Evolutionary conservation across 2,888 invertebrate genomes (phyloP).

Genomic region (Chalcis sispes): DNA sequence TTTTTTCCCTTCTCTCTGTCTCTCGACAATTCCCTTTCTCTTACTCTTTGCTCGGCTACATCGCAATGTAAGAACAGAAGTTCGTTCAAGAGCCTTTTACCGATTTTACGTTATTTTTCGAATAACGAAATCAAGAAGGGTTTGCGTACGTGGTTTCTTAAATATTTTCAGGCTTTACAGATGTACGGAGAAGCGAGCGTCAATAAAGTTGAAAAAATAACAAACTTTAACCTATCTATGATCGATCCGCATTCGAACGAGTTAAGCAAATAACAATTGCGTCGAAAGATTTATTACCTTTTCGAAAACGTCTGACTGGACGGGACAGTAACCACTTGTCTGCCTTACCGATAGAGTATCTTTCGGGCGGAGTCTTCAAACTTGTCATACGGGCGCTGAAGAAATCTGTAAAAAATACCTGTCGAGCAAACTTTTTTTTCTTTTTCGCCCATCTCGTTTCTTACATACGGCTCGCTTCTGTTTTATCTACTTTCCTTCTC

Average conservation of each 20-base stretch:
- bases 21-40: background rate
- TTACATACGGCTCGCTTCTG: background rate
- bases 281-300: background rate
- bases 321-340: constrained; percentile 50
- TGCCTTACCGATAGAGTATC: constrained; percentile 53
- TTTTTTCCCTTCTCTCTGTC: constrained; percentile 1
- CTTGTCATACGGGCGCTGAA: constrained; percentile 8
- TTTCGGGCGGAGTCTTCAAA: background rate
- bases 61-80: background rate
- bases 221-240: constrained; percentile 18
- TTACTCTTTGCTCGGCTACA: background rate
- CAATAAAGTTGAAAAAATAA: background rate
- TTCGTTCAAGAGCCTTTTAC: background rate
- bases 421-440: constrained; percentile 33
- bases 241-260: background rate
- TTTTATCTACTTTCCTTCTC: constrained; percentile 11
- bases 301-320: constrained; percentile 46
- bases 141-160: background rate
- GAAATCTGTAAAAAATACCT: constrained; percentile 46
- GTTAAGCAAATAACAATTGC: background rate
- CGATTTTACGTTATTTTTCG: constrained; percentile 21
- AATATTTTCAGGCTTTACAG: background rate
- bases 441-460: constrained; percentile 20
- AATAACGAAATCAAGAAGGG: background rate
- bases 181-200: no score